A percentile compares a stretch with the other conserved stretches of the same genome.
Conservation (phyloP, 2,113 vertebrate species). For the Pollimyrus isidori region DNA sequence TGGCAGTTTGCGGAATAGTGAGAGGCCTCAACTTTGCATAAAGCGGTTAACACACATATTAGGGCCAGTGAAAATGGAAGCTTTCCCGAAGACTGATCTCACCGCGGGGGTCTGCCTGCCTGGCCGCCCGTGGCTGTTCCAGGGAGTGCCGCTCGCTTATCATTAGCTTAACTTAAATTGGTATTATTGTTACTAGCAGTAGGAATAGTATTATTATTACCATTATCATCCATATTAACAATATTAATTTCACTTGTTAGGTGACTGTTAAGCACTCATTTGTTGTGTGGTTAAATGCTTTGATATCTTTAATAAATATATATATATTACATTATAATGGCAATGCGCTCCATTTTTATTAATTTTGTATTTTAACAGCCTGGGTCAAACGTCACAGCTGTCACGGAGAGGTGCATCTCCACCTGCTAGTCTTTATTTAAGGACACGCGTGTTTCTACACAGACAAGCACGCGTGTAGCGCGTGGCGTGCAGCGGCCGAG, state of each 20-base stretch:
- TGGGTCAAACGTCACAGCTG: background rate
- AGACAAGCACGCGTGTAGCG: background rate
- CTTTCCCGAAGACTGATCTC: background rate
- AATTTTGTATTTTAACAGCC: background rate
- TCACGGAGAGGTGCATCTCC: background rate
- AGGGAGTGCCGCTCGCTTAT: background rate
- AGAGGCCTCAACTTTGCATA: conserved; percentile 89
- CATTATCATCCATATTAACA: background rate
- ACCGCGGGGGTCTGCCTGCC: background rate
- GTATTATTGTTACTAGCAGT: background rate
- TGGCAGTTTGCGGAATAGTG: conserved; percentile 92
- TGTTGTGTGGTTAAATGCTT: background rate
- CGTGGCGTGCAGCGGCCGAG: background rate
- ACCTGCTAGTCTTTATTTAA: background rate
- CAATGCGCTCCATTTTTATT: background rate
- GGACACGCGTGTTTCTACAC: background rate
- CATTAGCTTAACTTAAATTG: background rate
- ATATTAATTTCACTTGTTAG: background rate
- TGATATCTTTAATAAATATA: background rate
- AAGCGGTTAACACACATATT: conserved; percentile 69
- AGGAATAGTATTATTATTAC: background rate
- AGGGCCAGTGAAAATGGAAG: conserved; percentile 43
- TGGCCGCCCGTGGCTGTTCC: conserved; percentile 1
- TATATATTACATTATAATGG: background rate
- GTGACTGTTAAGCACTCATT: background rate